Base-by-base conservation (phyloP, 92 coral and sea anemone species). In the Montipora capitata region DNA sequence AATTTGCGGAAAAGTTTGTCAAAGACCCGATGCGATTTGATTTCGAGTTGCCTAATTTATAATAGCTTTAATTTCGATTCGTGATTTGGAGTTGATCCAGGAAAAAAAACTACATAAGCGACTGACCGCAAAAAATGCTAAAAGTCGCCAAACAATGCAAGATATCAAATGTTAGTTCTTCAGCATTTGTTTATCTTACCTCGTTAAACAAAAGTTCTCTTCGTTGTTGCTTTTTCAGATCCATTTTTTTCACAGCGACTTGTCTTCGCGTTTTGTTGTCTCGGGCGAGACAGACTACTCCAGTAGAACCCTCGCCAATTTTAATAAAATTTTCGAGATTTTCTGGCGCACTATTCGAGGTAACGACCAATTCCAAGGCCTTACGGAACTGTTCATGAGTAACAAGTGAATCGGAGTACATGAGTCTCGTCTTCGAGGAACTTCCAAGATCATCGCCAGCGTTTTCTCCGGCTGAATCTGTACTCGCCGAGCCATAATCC, bases 241-340 rank as follows among this genome's bases (percentile, higher is more conserved):
- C 99, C 99, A 98, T 98, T 83, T 98, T 98, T 87, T 98, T 98
- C 41, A 98, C 96, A 10, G 99, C 99, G 18, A 98, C 99, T 87
- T 98, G 99, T 45, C 95, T 81, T 16, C 98, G 94, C 9, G 95
- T 96, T 76, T 96, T 88, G 65, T 90, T 98, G 76, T 98, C 99
- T 79, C 94, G 90, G 41, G 99, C 99, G 39, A 98, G 93, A 86
- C 99, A 98, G 38, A 98, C 99, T 43, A 98, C 91, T 10, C 99
- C 99, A 44, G 99, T 98, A 10, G 99, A 98, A 17, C 99, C 99
- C 76, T 98, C 99, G 68, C 99, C 99, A 11, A 98, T 98, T 96
- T 98, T 98, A 78, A 98, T 96, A 91, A 98, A 98, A 85, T 96
- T 94, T 48, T 92, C 99, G 72, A 98, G 92, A 51, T 86, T 80